Conservation (phyloP, 2,888 invertebrate species). For the Miltochrista miniata region DNA sequence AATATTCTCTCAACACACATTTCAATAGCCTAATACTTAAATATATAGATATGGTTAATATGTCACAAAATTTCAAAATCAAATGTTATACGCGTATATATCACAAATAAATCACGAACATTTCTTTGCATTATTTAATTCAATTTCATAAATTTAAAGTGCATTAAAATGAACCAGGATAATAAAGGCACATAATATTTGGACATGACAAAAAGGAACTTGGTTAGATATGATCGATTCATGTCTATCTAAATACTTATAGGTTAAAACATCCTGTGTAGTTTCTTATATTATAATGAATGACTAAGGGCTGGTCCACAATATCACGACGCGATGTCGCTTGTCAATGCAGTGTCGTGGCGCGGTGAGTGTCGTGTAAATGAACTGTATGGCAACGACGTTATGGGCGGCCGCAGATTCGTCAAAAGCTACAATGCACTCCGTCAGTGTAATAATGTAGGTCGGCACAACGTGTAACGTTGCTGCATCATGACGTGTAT, state of each 20-base stretch:
- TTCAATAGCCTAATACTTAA: neutral
- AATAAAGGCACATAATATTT: constrained; percentile 51
- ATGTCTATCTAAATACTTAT: constrained; percentile 19
- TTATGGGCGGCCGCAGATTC: no score
- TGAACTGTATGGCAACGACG: no score
- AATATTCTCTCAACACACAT: no score
- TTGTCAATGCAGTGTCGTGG: no score
- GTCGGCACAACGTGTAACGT: no score
- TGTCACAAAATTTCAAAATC: constrained; percentile 13
- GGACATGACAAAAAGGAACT: constrained; percentile 51
- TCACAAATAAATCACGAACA: constrained; percentile 8
- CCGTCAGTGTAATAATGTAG: no score
- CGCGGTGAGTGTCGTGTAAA: no score
- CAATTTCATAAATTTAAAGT: constrained; percentile 4
- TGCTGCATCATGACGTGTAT: no score
- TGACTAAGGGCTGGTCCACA: no score
- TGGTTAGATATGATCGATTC: constrained; percentile 42
- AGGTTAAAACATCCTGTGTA: constrained; percentile 10
- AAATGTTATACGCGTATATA: constrained; percentile 3
- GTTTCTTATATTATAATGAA: constrained; percentile 11
- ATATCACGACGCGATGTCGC: no score
- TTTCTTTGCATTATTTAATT: neutral
- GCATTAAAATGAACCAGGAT: constrained; percentile 18
- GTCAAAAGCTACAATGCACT: no score
- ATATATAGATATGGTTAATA: constrained; percentile 32